A percentile compares a stretch with the other conserved stretches of the same genome.
Evolutionary conservation across 2,113 vertebrate genomes (phyloP).

Genomic region (Percina caprodes): DNA sequence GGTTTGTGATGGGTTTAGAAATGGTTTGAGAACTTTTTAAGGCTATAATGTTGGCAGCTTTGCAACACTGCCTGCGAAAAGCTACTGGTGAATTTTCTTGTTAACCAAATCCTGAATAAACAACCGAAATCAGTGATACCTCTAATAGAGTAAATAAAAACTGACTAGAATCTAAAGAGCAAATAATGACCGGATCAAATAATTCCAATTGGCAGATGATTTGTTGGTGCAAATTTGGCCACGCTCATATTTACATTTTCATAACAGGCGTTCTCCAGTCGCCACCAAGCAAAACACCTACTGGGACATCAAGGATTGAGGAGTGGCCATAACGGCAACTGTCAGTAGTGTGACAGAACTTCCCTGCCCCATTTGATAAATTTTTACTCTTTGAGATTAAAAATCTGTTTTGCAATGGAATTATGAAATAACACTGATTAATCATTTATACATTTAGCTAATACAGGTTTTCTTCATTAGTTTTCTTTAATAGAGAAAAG

Average conservation of each 20-base stretch:
- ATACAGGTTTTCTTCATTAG: background rate
- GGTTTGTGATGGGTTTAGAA: slow-evolving; percentile 75
- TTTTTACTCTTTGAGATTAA: background rate
- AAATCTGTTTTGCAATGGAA: background rate
- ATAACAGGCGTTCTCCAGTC: background rate
- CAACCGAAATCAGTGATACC: background rate
- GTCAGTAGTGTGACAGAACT: background rate
- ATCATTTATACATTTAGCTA: background rate
- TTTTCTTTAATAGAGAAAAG: background rate
- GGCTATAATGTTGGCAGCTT: slow-evolving; percentile 46
- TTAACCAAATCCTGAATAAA: background rate
- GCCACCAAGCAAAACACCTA: background rate
- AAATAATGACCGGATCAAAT: background rate
- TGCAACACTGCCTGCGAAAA: background rate
- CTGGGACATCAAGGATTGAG: background rate
- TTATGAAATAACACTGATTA: background rate
- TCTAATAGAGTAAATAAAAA: background rate
- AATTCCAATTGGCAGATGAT: background rate
- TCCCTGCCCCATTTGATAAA: background rate
- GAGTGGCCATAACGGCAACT: background rate
- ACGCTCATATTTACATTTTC: slow-evolving; percentile 1
- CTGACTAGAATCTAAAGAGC: background rate
- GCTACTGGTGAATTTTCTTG: background rate
- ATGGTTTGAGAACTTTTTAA: slow-evolving; percentile 58
- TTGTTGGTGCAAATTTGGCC: background rate